Evolutionary conservation across 2,113 vertebrate species (phyloP), one percentile per base, ranked within the genome.

Genomic region (Planiliza haematocheilus): DNA sequence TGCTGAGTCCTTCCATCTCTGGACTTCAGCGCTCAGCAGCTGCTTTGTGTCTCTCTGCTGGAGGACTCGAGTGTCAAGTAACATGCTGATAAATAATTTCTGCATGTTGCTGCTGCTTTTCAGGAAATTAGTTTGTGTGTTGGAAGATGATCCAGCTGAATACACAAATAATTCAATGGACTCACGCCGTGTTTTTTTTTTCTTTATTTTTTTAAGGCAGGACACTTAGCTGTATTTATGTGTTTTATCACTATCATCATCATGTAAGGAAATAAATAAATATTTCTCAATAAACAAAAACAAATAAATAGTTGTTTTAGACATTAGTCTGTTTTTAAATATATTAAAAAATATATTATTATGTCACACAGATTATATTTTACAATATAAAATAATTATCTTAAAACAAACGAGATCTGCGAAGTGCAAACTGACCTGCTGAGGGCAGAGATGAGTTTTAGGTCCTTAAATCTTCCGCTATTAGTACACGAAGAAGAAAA

Each of bases 71-170:
- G 66, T 72, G 60, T 85, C 51, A 1, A 43, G 62, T 87, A 30
- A 63, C 85, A 67, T 4, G 14, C 73, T 82, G 38, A 87, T 87
- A 21, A 88, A 89, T 86, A 72, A 89, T 86, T 86, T 37, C 48
- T 87, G 55, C 34, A 13, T 38, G 46, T 30, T 30, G 24, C 24
- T 10, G 61, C 24, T 55, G 70, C 60, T 74, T 77, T 81, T 74
- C 63, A 83, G 80, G 77, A 81, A 81, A 79, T 66, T 21, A 77
- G 56, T 66, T 58, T 48, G 11, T 77, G 67, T 74, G 55, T 49
- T 60, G 56, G 37, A 68, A 74, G n/a, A 69, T 41, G 77, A 80
- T 67, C 52, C 80, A 76, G 9, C 52, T 55, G 51, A 59, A 65
- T 51, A 41, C 41, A 68, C 46, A 59, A 77, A 79, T 86, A 79